These are phyloP conservation scores for Chitala chitala DNA, from an alignment of 2,113 vertebrate genomes.

Conservation along the genomic window DNA sequence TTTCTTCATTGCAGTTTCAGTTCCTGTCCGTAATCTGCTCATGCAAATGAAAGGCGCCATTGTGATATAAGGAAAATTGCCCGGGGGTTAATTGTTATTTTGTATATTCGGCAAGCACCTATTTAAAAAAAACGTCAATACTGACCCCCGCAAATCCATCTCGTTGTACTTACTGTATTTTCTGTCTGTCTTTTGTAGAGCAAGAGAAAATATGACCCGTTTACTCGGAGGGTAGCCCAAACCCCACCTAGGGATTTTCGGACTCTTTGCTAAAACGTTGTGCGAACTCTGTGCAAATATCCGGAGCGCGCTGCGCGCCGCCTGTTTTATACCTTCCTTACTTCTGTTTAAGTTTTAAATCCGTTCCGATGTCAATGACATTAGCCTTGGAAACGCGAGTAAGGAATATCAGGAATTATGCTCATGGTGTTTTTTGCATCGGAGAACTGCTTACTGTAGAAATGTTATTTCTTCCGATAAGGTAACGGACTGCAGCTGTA, in stretches of 20 bases:
- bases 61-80: slow-evolving; percentile 63
- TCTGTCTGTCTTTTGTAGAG: slow-evolving; percentile 32
- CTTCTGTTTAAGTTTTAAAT: too few species aligned
- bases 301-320: background rate
- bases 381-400: too few species aligned
- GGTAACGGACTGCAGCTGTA: too few species aligned
- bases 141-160: slow-evolving; percentile 45
- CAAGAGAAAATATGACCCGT: background rate
- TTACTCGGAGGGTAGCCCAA: slow-evolving; percentile 18
- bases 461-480: too few species aligned
- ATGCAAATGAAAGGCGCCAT: slow-evolving; percentile 69
- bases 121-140: slow-evolving; percentile 44
- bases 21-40: slow-evolving; percentile 61
- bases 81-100: slow-evolving; percentile 40
- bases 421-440: too few species aligned
- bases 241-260: slow-evolving; percentile 1
- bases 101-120: slow-evolving; percentile 51
- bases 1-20: slow-evolving; percentile 41
- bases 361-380: too few species aligned
- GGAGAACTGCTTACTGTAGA: too few species aligned
- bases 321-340: background rate
- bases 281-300: background rate
- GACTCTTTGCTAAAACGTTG: background rate
- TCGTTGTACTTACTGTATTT: slow-evolving; percentile 27
- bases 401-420: too few species aligned